Base-by-base conservation (phyloP, 2,888 invertebrate genomes). In the Melanotus villosus region DNA sequence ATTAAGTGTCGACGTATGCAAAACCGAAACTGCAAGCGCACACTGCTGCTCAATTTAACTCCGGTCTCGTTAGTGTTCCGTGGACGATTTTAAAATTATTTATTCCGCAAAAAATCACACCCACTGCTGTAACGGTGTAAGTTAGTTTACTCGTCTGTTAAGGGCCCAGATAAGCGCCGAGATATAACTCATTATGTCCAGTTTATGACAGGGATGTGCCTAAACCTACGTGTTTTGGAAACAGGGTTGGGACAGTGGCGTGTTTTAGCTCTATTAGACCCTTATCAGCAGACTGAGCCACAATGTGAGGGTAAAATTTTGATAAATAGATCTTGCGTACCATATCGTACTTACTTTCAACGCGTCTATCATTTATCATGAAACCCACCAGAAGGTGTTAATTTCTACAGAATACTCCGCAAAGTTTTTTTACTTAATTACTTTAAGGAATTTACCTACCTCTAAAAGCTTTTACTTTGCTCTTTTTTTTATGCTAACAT, bases 171-270 rank as follows among this genome's bases (percentile, higher is more conserved):
- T 70, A 70, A 67, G 70, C 65, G 57, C 26, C 52, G 64, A 60
- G 78, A 77, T 79, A 79, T 80, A 77, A 78, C 78, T 80, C 80
- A 79, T 80, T 79, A 79, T 74, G 77, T 74, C 78, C 76, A 75
- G 74, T 79, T 79, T 79, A 80, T 77, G 79, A 79, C 77, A 75
- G 75, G 67, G 66, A 70, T 71, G 73, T 62, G 68, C 71, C 71
- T 65, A 62, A 68, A 71, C 43, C 68, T 68, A 67, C 63, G 67
- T 70, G 67, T 67, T 70, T 70, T 67, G 50, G 59, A 57, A 70
- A 62, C 66, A 62, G 62, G 70, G 70, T 63, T 58, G 66, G 66
- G 58, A 59, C 67, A 58, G 45, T 70, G 58, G 67, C 70, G 70
- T 70, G 70, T 70, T 70, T 67, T 70, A 67, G 64, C 63, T 70